Evolutionary conservation across 2,888 invertebrate genomes (phyloP).

Genomic region (Aphodius granarius): DNA sequence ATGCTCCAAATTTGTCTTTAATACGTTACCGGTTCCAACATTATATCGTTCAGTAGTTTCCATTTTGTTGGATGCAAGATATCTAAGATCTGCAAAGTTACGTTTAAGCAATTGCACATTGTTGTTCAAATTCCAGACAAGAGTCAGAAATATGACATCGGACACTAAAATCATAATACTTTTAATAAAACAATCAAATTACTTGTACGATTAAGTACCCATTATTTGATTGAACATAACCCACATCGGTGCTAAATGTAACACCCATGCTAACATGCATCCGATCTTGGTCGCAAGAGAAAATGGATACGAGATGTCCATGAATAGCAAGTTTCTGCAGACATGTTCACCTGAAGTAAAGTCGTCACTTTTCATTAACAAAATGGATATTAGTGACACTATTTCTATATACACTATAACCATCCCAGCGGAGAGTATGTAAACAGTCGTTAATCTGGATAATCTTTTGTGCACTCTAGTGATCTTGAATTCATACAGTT

Average conservation of each 20-base stretch:
- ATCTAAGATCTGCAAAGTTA: not conserved
- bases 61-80: not conserved
- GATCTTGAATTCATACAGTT: not conserved
- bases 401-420: not conserved
- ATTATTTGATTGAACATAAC: not conserved
- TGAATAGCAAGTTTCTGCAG: not conserved
- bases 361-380: not conserved
- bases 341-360: not conserved
- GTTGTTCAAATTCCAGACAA: not conserved
- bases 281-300: not conserved
- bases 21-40: not conserved
- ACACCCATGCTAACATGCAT: not conserved
- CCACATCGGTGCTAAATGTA: not conserved
- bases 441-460: not conserved
- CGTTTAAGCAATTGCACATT: not conserved
- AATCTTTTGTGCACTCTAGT: not conserved
- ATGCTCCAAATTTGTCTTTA: not conserved
- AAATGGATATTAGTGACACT: not conserved
- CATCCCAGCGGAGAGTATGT: not conserved
- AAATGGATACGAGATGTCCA: not conserved
- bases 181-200: not conserved
- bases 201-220: not conserved
- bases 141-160: not conserved
- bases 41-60: not conserved
- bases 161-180: not conserved